Percentiles rank a stretch among this genome's conserved stretches.
phyloP scores from a whole-genome alignment of 2,113 vertebrate species.

The Vireo altiloquus region DNA sequence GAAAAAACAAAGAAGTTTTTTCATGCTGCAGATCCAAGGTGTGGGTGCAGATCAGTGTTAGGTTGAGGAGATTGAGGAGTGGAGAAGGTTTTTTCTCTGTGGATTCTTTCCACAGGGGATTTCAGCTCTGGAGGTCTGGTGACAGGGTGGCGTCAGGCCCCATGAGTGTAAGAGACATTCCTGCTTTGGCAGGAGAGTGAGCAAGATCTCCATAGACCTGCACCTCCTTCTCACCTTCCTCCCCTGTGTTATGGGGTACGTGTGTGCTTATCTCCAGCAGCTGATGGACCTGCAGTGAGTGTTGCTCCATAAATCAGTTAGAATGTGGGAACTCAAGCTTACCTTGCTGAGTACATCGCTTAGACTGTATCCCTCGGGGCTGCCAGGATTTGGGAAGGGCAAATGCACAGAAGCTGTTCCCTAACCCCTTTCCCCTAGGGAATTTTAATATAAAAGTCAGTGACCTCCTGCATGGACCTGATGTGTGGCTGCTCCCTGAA shows the following conservation, averaged over 20 bases:
- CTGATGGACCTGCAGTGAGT: background rate
- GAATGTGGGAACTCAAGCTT: background rate
- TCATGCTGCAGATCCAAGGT: background rate
- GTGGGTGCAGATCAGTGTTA: too few species aligned
- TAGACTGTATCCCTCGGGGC: background rate
- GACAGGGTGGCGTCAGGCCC: background rate
- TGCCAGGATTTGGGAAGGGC: background rate
- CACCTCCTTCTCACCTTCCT: background rate
- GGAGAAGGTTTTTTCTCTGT: background rate
- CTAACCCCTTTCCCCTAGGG: background rate
- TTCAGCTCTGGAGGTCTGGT: background rate
- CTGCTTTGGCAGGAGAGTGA: background rate
- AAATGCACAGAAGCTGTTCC: background rate
- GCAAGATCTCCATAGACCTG: background rate
- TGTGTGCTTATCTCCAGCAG: background rate
- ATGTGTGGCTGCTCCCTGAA: background rate
- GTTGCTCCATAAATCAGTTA: background rate
- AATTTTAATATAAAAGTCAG: background rate
- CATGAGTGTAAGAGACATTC: background rate
- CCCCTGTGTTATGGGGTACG: accelerated
- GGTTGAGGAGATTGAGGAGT: background rate
- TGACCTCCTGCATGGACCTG: background rate
- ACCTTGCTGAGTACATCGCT: background rate
- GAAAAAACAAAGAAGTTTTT: background rate
- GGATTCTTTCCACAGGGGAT: background rate